Evolutionary conservation across 2,888 invertebrate species (phyloP).

Genomic region (Dyspetes luteomarginatus): DNA sequence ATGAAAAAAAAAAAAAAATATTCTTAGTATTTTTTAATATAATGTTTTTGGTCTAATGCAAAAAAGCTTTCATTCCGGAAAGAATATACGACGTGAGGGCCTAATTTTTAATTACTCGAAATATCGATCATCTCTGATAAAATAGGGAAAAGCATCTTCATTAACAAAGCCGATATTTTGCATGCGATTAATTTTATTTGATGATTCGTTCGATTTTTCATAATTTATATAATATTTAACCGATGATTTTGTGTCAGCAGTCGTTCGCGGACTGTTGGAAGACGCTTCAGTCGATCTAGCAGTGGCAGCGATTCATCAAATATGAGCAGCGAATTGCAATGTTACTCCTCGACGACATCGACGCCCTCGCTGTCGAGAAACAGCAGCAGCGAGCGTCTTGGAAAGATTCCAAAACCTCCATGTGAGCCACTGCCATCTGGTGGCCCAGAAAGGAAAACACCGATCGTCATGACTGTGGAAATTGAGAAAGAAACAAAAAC

Average conservation of each 20-base stretch:
- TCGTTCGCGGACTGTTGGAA: conserved; percentile 77
- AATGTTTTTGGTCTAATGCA: too few species aligned
- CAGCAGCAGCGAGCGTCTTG: conserved; percentile 79
- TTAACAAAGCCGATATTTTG: not conserved
- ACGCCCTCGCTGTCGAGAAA: conserved; percentile 85
- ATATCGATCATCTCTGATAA: too few species aligned
- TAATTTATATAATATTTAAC: conserved; percentile 2
- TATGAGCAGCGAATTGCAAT: conserved; percentile 81
- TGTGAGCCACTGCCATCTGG: conserved; percentile 67
- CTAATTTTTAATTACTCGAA: too few species aligned
- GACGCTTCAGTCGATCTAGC: conserved; percentile 81
- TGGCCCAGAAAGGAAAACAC: conserved; percentile 78
- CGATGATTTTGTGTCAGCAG: conserved; percentile 64
- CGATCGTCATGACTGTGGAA: conserved; percentile 74
- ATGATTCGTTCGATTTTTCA: not conserved
- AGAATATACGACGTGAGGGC: too few species aligned
- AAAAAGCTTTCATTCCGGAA: too few species aligned
- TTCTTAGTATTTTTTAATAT: not conserved
- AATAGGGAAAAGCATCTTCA: not conserved
- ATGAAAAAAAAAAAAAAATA: not conserved
- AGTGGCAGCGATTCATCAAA: conserved; percentile 82
- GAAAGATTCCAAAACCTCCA: conserved; percentile 74
- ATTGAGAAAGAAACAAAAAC: conserved; percentile 79
- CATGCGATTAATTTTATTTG: not conserved
- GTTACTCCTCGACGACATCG: conserved; percentile 81